These are phyloP conservation scores for Lagopus muta DNA, from an alignment of 2,113 vertebrate species.

Conservation along the genomic window DNA sequence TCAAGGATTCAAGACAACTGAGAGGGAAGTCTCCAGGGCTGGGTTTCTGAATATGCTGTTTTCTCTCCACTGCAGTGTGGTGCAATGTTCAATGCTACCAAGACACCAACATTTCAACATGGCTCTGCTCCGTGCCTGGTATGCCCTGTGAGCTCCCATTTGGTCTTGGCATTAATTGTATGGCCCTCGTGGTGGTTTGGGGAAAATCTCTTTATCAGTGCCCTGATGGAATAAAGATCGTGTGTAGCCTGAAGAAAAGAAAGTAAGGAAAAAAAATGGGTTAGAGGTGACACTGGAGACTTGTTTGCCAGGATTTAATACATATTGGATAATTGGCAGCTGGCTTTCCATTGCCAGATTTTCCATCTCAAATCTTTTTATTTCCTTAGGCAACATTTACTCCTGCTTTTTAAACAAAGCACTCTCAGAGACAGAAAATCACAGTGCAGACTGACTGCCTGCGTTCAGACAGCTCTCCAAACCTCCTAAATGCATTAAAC, in stretches of 20 bases:
- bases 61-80: neutral
- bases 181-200: neutral
- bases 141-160: neutral
- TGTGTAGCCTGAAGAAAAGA: neutral
- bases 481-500: neutral
- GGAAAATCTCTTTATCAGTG: neutral
- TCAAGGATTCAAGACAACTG: neutral
- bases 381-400: constrained; percentile 46
- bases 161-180: neutral
- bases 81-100: neutral
- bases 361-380: constrained; percentile 22
- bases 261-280: constrained; percentile 12
- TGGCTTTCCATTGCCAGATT: neutral
- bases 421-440: constrained; percentile 4
- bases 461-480: constrained; percentile 45
- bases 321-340: neutral
- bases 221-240: neutral
- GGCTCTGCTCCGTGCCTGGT: accelerated
- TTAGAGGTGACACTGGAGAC: neutral
- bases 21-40: neutral
- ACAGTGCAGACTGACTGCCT: constrained; percentile 39
- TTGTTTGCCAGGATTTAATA: constrained; percentile 17
- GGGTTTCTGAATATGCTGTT: accelerated
- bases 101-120: neutral
- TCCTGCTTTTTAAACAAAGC: constrained; percentile 46